These are phyloP conservation scores for Tetraneura akinire DNA, from an alignment of 1,140 invertebrate species.

Conservation along the genomic window DNA sequence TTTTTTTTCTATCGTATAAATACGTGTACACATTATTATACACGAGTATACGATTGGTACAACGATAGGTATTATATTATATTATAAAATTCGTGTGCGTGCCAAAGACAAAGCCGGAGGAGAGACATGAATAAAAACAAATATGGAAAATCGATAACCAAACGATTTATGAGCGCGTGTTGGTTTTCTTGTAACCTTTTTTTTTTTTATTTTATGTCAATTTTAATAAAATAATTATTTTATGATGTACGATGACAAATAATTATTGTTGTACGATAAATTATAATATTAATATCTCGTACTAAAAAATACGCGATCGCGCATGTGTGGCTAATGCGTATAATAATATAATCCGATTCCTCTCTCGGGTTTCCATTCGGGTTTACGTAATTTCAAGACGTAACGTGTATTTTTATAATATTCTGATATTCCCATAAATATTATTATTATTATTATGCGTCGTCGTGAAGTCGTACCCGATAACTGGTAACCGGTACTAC, in stretches of 20 bases:
- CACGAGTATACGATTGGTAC: neutral
- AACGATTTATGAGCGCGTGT: conserved; percentile 23
- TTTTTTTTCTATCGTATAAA: neutral
- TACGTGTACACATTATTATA: neutral
- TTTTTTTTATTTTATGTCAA: neutral
- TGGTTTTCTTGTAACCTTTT: neutral
- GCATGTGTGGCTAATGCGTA: neutral
- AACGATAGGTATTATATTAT: neutral
- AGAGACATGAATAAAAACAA: neutral
- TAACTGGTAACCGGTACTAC: no score
- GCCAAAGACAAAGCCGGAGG: neutral
- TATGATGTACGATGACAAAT: no score
- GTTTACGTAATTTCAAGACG: neutral
- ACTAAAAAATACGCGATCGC: no score
- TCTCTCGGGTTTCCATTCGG: neutral
- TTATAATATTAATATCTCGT: no score
- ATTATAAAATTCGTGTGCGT: neutral
- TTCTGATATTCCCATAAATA: neutral
- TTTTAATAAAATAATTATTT: neutral
- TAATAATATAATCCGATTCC: neutral
- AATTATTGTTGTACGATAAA: no score
- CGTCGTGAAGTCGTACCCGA: no score
- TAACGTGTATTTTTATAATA: neutral
- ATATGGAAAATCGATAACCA: neutral
- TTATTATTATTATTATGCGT: no score